Base-by-base conservation (phyloP, 1,140 invertebrate genomes). In the Chymomyza costata region DNA sequence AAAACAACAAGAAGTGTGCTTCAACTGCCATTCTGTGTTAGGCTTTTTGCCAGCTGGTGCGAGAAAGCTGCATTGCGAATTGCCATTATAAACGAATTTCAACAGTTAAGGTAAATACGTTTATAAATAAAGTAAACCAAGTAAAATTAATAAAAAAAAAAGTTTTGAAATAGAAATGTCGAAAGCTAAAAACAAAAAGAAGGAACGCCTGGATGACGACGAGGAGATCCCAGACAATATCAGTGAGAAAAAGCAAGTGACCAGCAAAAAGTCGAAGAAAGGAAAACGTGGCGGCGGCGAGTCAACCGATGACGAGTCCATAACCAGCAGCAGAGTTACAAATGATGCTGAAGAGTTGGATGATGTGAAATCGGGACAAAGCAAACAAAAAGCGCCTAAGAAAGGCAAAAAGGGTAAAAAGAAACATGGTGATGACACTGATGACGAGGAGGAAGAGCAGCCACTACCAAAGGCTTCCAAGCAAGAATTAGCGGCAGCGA, bases 111-210 rank as follows among this genome's bases (percentile, higher is more conserved):
- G 11, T 21, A 43, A 25, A 19, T 19, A 8, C 2, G 2, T n/a
- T n/a, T n/a, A n/a, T n/a, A n/a, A n/a, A n/a, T n/a, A n/a, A n/a
- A n/a, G n/a, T n/a, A n/a, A n/a, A n/a, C n/a, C n/a, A n/a, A n/a
- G n/a, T n/a, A n/a, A n/a, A n/a, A n/a, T n/a, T n/a, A n/a, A n/a
- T n/a, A n/a, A n/a, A n/a, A n/a, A n/a, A n/a, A n/a, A n/a, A n/a
- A n/a, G n/a, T n/a, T n/a, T n/a, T n/a, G n/a, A n/a, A 30, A 28
- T 8, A 44, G 38, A 48, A 13, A 85, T 85, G 84, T 85, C 83
- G 13, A 91, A 91, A 81, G 90, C 89, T 80, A 89, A 87, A 62
- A 87, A 88, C 28, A 88, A 87, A 55, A 90, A 90, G 67, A 91
- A 91, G 70, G 89, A 89, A 49, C 86, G 88, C 64, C 88, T 89